Percentiles rank a stretch among this genome's conserved stretches.
These are phyloP conservation scores for Equus quagga DNA, from an alignment of 2,113 vertebrate genomes.

Conservation along the genomic window DNA sequence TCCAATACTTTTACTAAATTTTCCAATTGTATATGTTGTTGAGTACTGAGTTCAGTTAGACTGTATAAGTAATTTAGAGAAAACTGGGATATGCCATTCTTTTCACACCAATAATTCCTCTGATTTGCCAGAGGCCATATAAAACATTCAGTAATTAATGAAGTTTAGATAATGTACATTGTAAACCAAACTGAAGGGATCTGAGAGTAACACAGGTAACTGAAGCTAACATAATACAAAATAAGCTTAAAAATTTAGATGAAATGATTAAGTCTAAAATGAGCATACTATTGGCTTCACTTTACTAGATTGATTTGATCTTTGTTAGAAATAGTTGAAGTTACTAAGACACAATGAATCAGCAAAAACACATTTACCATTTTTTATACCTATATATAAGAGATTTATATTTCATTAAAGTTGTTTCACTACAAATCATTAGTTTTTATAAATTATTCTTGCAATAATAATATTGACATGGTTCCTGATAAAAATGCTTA, in stretches of 20 bases:
- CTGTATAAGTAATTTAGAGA: neutral
- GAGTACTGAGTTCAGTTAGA: neutral
- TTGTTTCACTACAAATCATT: neutral
- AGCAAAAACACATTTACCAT: neutral
- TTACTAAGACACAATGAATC: neutral
- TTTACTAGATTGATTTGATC: neutral
- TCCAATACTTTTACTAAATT: neutral
- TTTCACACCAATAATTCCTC: neutral
- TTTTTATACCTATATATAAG: neutral
- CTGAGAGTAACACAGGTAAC: neutral
- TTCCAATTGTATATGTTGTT: neutral
- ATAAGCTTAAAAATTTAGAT: neutral
- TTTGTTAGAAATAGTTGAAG: conserved; percentile 18
- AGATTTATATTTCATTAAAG: neutral
- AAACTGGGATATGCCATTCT: neutral
- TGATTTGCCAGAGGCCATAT: neutral
- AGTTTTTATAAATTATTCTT: neutral
- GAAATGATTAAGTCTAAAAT: neutral
- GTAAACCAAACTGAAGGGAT: neutral
- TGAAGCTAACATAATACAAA: neutral
- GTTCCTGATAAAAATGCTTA: neutral
- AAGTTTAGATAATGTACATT: neutral
- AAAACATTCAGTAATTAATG: neutral
- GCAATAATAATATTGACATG: neutral
- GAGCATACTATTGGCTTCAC: neutral